phyloP scores from a whole-genome alignment of 2,888 invertebrate genomes.

The Drosophila silvestris region DNA sequence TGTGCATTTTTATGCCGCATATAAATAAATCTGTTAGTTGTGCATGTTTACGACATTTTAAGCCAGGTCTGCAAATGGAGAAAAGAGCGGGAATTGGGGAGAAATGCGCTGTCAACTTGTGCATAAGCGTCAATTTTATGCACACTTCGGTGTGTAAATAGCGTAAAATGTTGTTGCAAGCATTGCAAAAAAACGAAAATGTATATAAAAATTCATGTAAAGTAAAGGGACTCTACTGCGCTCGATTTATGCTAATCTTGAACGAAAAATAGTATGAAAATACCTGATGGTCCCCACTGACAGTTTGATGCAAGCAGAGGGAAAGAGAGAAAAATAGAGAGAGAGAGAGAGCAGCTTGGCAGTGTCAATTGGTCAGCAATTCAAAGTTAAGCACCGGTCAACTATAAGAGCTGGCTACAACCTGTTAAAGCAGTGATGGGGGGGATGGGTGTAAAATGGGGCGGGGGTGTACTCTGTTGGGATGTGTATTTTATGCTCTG shows the following conservation, averaged over 20 bases:
- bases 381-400: slow-evolving; percentile 59
- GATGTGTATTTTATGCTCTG: slow-evolving; percentile 74
- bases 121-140: slow-evolving; percentile 77
- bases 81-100: neutral
- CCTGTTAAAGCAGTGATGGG: neutral
- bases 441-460: neutral
- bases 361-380: slow-evolving; percentile 65
- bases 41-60: slow-evolving; percentile 80
- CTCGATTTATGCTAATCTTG: slow-evolving; percentile 71
- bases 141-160: slow-evolving; percentile 78
- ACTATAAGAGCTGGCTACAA: slow-evolving; percentile 31
- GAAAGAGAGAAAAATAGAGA: neutral
- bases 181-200: slow-evolving; percentile 35
- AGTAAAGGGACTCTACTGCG: slow-evolving; percentile 16
- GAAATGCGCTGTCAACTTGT: slow-evolving; percentile 58
- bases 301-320: neutral
- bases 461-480: slow-evolving; percentile 6
- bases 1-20: slow-evolving; percentile 79
- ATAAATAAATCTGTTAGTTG: slow-evolving; percentile 81
- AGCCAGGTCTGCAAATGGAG: slow-evolving; percentile 55
- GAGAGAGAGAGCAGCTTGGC: neutral
- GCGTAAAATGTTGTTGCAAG: slow-evolving; percentile 70
- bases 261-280: slow-evolving; percentile 17
- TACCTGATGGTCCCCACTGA: slow-evolving; percentile 27
- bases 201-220: slow-evolving; percentile 9